These are phyloP conservation scores for Halichoerus grypus DNA, from an alignment of 2,113 vertebrate species.

Conservation along the genomic window DNA sequence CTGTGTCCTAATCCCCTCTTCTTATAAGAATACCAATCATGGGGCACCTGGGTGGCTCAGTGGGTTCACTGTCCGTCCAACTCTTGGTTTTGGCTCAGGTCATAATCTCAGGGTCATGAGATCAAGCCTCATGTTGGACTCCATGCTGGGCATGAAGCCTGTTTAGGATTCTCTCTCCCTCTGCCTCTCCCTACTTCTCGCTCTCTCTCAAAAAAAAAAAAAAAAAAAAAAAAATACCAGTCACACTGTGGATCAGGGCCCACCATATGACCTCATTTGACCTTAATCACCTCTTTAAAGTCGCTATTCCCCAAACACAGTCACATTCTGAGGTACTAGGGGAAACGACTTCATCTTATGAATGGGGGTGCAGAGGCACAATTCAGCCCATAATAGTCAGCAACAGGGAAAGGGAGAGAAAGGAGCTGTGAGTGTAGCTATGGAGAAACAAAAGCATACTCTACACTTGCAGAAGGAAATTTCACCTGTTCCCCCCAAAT, in stretches of 20 bases:
- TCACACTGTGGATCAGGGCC: neutral
- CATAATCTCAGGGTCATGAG: neutral
- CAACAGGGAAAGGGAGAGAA: neutral
- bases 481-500: neutral
- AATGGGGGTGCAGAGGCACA: neutral
- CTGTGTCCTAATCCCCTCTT: neutral
- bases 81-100: neutral
- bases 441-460: neutral
- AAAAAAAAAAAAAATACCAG: neutral
- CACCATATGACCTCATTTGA: neutral
- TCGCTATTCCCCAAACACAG: neutral
- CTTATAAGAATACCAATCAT: neutral
- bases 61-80: rapidly evolving
- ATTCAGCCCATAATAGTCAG: neutral
- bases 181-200: neutral
- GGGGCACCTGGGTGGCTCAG: neutral
- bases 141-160: neutral
- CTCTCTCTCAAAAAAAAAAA: neutral
- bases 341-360: neutral
- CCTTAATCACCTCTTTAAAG: neutral
- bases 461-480: neutral
- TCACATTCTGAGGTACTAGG: neutral
- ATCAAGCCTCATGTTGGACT: neutral
- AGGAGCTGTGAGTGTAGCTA: neutral
- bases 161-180: neutral